Evolutionary conservation across 2,113 vertebrate species (phyloP), one percentile per base, ranked within the genome.

Genomic region (Balaeniceps rex): DNA sequence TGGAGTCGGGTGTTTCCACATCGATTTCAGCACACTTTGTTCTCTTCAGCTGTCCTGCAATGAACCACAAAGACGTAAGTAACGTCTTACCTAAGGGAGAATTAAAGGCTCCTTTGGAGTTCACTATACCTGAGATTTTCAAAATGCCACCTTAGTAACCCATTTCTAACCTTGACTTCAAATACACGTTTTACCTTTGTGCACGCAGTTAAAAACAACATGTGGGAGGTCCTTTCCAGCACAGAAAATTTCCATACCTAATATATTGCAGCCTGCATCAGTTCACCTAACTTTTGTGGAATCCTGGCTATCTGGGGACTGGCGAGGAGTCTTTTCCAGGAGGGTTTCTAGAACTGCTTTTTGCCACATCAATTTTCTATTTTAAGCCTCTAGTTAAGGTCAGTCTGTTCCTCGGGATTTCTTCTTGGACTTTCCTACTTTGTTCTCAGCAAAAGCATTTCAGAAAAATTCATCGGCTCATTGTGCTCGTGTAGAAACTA

Each of bases 1-100:
- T 99, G 76, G 99, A 99, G 96, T 99, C 99, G 0, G 99, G 99
- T 1, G 99, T 99, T 97, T 99, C 99, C 93, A 99, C 99, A 19
- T 99, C 99, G 40, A 99, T 99, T 80, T 99, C 99, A 3, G 98
- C 98, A 78, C 98, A 99, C 95, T 98, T 99, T 4, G 98, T 98
- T 17, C 99, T 98, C 98, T 99, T 99, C 97, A 99, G 98, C 84
- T 99, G 99, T 72, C 99, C 99, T 99, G 98, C 12, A 84, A 94
- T 12, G 64, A 95, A 54, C 36, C 40, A 81, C 54, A 55, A 19
- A 84, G 82, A 10, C 1, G 2, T 31, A 7, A 68, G 49, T 44
- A 63, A 55, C 38, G n/a, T 11, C 72, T 38, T 49, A 11, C 34
- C 76, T 9, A 1, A 3, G 9, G 23, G 31, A 40, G 57, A n/a